phyloP scores from a whole-genome alignment of 2,797 vertebrate genomes.

The Melanogrammus aeglefinus region DNA sequence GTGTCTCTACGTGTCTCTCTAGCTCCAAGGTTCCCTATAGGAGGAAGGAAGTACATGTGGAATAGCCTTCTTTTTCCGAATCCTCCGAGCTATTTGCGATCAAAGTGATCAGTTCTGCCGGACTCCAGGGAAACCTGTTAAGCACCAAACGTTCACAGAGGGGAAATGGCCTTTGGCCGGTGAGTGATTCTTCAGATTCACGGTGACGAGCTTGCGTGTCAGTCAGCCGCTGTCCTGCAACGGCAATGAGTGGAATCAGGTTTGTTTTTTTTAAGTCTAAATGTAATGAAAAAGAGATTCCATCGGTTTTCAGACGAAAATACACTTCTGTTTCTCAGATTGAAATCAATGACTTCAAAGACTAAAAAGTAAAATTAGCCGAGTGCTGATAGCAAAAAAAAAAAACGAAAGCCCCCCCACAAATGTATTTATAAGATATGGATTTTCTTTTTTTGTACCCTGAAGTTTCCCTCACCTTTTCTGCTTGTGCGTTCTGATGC shows the following conservation, averaged over 20 bases:
- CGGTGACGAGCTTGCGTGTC: not conserved
- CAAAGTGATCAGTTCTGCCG: slow-evolving; percentile 22
- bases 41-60: slow-evolving; percentile 11
- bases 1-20: not conserved
- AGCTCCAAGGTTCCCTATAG: not conserved
- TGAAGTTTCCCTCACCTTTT: slow-evolving; percentile 35
- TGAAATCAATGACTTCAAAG: slow-evolving; percentile 76
- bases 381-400: slow-evolving; percentile 56
- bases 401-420: slow-evolving; percentile 43
- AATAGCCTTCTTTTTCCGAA: slow-evolving; percentile 43
- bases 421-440: slow-evolving; percentile 80
- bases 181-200: not conserved
- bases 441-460: slow-evolving; percentile 67
- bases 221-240: not conserved
- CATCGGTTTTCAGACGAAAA: slow-evolving; percentile 28
- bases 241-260: not conserved
- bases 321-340: slow-evolving; percentile 66
- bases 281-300: slow-evolving; percentile 38
- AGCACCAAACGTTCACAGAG: slow-evolving; percentile 13
- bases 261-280: not conserved
- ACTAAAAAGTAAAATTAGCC: slow-evolving; percentile 51
- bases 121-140: slow-evolving; percentile 16
- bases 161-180: not conserved
- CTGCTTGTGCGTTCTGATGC: slow-evolving; percentile 39
- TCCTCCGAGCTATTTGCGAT: slow-evolving; percentile 37